phyloP scores from a whole-genome alignment of 2,888 invertebrate genomes.

The Hermodice carunculata region DNA sequence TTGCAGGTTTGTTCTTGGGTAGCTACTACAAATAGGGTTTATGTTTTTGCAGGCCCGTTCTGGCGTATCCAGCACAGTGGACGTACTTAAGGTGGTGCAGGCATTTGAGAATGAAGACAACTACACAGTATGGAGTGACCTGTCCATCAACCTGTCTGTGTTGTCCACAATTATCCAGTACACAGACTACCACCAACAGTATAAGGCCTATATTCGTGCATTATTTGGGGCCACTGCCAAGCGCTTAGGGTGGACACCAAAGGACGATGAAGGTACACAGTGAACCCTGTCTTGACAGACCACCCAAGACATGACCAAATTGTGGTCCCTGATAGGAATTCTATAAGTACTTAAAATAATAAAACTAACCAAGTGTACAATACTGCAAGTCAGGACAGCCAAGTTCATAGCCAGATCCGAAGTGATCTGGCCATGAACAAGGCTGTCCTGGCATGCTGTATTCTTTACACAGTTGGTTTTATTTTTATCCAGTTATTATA shows the following conservation, averaged over 20 bases:
- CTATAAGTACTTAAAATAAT: no score
- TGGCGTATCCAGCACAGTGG: constrained; percentile 83
- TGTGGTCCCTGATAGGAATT: no score
- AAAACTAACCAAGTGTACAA: no score
- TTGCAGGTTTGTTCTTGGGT: not conserved
- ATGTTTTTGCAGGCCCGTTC: constrained; percentile 73
- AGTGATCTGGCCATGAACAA: no score
- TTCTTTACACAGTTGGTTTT: no score
- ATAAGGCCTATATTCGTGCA: constrained; percentile 81
- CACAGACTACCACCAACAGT: constrained; percentile 81
- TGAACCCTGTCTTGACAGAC: no score
- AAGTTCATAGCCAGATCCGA: no score
- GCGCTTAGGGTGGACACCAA: constrained; percentile 88
- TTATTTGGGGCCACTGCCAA: constrained; percentile 81
- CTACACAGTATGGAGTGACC: constrained; percentile 90
- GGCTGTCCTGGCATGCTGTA: no score
- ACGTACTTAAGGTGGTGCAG: constrained; percentile 85
- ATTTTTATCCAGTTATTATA: no score
- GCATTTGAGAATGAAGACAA: constrained; percentile 86
- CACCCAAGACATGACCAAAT: no score
- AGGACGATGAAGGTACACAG: constrained; percentile 83
- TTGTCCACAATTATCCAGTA: constrained; percentile 83
- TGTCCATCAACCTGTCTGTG: constrained; percentile 78
- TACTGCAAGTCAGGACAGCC: no score
- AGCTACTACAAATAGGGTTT: not conserved